Base-by-base conservation (phyloP, 2,113 vertebrate species). In the Rhinopithecus roxellana region DNA sequence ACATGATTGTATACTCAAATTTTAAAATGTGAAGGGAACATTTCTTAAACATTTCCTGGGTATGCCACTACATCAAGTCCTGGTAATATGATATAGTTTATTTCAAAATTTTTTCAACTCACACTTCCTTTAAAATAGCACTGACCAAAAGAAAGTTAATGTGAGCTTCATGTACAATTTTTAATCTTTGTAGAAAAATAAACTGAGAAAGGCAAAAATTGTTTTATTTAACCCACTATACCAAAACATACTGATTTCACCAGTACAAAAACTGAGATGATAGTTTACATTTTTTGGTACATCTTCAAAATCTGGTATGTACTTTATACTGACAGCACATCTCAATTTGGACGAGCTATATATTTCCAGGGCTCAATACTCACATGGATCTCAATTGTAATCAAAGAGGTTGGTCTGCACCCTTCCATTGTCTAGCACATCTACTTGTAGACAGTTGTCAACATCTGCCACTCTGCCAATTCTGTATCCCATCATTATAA, bases 171-270 rank as follows among this genome's bases (percentile, higher is more conserved):
- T 8, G 17, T 35, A 6, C 12, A 45, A 59, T 86, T 79, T 91
- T 96, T 52, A 86, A 88, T 35, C 12, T 57, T 74, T 82, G 13
- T 30, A 64, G 32, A 87, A 83, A 92, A 79, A 90, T 8, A 43
- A 59, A 77, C 14, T 43, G 20, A 96, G 92, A 90, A 55, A 89
- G 48, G 9, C 14, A 61, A 3, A 70, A 96, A 50, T 78, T 48
- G 45, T 52, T 91, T 93, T 89, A 93, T 35, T 97, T 94, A 91
- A 81, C 25, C 40, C 38, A 92, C 1, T 32, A 83, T 64, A 45
- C 5, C 23, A 86, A 93, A 92, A 85, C 59, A 23, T 82, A 50
- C 40, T 78, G 89, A 88, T 81, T 85, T 92, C 35, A 92, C 40
- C 11, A 94, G 55, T 43, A 89, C 89, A 96, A 96, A 96, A 78